Base-by-base conservation (phyloP, 30 jellyfish, hydroid and myxozoan genomes). In the Turritopsis dohrnii region DNA sequence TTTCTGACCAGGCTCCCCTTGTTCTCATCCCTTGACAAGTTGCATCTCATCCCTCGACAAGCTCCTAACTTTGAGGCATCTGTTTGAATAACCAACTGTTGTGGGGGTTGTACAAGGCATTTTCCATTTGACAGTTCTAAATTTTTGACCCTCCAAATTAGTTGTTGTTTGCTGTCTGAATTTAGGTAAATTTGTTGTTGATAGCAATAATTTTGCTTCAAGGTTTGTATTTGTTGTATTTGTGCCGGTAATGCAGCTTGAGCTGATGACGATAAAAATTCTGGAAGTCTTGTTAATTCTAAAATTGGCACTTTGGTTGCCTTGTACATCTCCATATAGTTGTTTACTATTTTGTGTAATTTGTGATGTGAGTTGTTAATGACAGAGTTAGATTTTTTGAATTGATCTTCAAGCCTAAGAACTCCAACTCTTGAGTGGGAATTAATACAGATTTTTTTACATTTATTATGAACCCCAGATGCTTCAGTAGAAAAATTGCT, bases 201-300 rank as follows among this genome's bases (percentile, higher is more conserved):
- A 69, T 69, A 1, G 19, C 31, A 69, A n/a, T 69, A n/a, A n/a
- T 1, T n/a, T n/a, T n/a, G 16, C 30, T 69, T 69, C 30, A 69
- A 27, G 16, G 17, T 69, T 69, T 69, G 77, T 7, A 69, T 69
- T 69, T 69, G 77, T 69, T 69, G 77, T 69, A 69, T 16, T n/a
- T 27, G 77, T n/a, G 77, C 77, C 30, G 77, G 77, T 27, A 69
- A 27, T 9, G 19, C 77, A n/a, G 77, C 77, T 69, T 69, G 77
- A n/a, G 30, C 30, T 23, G 77, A 7, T 17, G 77, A 69, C 16
- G 77, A 69, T 27, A 69, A 27, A 19, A 69, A 8, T 69, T 21
- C 77, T 69, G 19, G 28, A n/a, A 69, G 30, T 0, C 16, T 23
- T 9, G 77, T 69, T 27, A 69, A 27, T 27, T 69, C 77, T 27